A percentile compares a stretch with the other conserved stretches of the same genome.
These are phyloP conservation scores for Volucella inflata DNA, from an alignment of 2,888 invertebrate species.

Conservation along the genomic window DNA sequence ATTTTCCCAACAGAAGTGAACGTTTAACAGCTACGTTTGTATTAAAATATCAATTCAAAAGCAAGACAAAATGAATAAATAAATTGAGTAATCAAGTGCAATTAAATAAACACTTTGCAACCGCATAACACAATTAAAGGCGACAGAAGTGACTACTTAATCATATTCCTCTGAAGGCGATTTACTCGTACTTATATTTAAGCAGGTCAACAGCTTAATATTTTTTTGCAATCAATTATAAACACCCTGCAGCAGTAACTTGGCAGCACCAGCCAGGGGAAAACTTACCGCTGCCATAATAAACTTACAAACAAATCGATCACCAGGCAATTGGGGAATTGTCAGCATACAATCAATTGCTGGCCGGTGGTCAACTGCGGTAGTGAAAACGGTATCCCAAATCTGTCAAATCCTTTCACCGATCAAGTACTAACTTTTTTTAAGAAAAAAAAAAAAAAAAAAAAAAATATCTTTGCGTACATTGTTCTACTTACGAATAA, in stretches of 20 bases:
- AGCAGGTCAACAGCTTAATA: constrained; percentile 64
- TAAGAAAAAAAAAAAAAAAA: constrained; percentile 31
- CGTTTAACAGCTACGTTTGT: too few species aligned
- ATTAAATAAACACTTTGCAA: neutral
- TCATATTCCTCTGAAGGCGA: constrained; percentile 55
- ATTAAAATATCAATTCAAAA: neutral
- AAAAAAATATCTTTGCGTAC: constrained; percentile 20
- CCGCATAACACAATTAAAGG: constrained; percentile 58
- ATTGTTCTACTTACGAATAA: constrained; percentile 66
- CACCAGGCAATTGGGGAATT: constrained; percentile 70
- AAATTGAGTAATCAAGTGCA: too few species aligned
- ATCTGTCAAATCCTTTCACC: constrained; percentile 74
- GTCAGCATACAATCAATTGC: constrained; percentile 70
- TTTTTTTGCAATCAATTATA: constrained; percentile 66
- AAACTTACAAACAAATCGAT: constrained; percentile 70
- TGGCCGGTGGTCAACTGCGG: constrained; percentile 22
- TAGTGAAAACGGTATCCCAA: constrained; percentile 63
- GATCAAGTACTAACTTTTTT: constrained; percentile 45
- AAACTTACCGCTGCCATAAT: constrained; percentile 46
- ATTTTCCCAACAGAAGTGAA: too few species aligned
- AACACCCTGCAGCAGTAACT: constrained; percentile 45
- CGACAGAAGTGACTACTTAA: constrained; percentile 69
- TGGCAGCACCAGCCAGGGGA: constrained; percentile 24
- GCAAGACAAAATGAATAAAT: too few species aligned
- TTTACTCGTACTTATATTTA: constrained; percentile 34